phyloP scores from a whole-genome alignment of 1,140 invertebrate genomes.

The Zophobas atratus region DNA sequence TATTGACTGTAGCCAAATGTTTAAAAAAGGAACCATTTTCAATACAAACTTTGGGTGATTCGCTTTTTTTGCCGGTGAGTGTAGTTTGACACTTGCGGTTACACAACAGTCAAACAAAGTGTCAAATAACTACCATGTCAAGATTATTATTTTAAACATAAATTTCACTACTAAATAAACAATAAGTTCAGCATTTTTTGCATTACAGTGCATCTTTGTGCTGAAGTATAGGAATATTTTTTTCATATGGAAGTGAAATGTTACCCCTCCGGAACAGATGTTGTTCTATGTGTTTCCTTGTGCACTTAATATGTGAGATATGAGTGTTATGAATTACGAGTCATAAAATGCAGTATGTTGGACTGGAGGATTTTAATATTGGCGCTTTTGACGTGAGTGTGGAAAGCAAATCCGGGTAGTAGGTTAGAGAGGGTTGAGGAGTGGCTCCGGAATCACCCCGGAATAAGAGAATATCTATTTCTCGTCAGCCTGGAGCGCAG shows the following conservation, averaged over 20 bases:
- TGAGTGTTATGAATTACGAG: conserved; percentile 30
- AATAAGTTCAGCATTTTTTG: no score
- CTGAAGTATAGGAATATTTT: no score
- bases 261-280: background rate
- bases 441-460: conserved; percentile 38
- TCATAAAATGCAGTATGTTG: conserved; percentile 37
- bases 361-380: conserved; percentile 33
- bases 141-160: no score
- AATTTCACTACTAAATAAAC: no score
- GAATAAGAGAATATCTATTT: conserved; percentile 50
- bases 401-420: conserved; percentile 34
- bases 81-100: no score
- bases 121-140: no score
- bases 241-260: background rate
- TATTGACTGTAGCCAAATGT: no score
- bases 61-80: no score
- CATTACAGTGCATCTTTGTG: no score
- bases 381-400: conserved; percentile 35
- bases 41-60: no score
- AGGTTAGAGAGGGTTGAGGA: conserved; percentile 35
- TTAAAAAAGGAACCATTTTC: no score
- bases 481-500: conserved; percentile 51
- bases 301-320: conserved; percentile 20
- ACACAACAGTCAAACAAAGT: no score
- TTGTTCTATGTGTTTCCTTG: conserved; percentile 16